These are phyloP conservation scores for Loxodonta africana DNA, from an alignment of 2,113 vertebrate genomes.

Conservation along the genomic window DNA sequence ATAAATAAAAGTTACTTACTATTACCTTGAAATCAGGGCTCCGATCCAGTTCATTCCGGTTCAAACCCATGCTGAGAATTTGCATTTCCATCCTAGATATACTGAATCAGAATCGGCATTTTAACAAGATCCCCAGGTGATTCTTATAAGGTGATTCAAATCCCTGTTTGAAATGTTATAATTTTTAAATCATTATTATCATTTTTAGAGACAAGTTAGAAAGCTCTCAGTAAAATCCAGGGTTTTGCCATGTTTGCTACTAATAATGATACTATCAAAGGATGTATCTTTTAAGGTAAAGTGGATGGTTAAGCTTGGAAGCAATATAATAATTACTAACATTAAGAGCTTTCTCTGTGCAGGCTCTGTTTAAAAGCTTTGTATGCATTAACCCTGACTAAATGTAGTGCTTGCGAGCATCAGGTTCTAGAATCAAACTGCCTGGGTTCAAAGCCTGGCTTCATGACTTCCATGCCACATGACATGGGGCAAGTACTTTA, in stretches of 20 bases:
- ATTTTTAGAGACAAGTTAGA: conserved; percentile 14
- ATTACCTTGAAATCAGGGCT: background rate
- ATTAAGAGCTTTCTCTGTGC: background rate
- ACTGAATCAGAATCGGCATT: too few relatives aligned
- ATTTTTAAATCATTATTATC: background rate
- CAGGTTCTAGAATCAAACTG: background rate
- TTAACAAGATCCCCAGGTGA: too few relatives aligned
- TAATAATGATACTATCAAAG: background rate
- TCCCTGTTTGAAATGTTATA: background rate
- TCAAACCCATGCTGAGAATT: too few relatives aligned
- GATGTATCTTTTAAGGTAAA: background rate
- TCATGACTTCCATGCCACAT: background rate
- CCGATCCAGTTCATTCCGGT: too few relatives aligned
- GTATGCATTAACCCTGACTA: background rate
- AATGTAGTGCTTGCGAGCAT: background rate
- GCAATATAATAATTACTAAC: background rate
- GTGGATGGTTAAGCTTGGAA: conserved; percentile 9
- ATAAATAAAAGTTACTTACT: background rate
- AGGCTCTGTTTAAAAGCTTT: background rate
- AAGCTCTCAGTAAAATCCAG: background rate
- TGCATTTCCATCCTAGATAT: too few relatives aligned
- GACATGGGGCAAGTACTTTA: background rate
- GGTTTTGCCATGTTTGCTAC: background rate
- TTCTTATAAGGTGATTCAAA: too few relatives aligned
- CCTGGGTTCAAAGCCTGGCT: background rate